Evolutionary conservation across 2,888 invertebrate species (phyloP), one percentile per base, ranked within the genome.

Genomic region (Lepidochitona cinerea): DNA sequence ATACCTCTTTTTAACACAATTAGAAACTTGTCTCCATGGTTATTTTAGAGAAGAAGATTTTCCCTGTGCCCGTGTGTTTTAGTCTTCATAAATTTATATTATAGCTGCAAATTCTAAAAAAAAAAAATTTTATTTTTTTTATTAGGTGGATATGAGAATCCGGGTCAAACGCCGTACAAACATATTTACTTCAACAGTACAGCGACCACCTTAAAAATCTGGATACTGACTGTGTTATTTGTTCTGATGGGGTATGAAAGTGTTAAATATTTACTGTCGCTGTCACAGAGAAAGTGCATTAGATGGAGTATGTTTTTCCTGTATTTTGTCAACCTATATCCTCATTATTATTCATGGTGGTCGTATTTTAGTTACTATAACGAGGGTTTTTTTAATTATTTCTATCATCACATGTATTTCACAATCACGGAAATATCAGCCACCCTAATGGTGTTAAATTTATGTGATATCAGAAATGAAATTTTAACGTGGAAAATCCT

Each of bases 291-390:
- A 12, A 68, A 78, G 9, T 74, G 76, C 6, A 36, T 86, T 23
- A 79, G 89, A 12, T 73, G 70, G 41, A 77, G 79, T 53, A 88
- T 89, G 88, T 79, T 89, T 26, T 75, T 77, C 0, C 79, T 90
- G 18, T 86, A 89, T 64, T 9, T 86, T 2, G 76, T 87, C 59
- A 87, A 88, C 72, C 49, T 89, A 71, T 89, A 89, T 68, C 89
- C 90, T 0, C 89, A 90, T 75, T 90, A 89, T 75, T 90, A 89
- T 71, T 86, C 88, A 14, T 89, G 89, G 89, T 90, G 90, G 90
- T 88, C 85, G 18, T 87, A 86, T 70, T 85, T 88, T 74, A 89
- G 86, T 77, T 90, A 90, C 80, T 85, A 87, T 76, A 90, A 90
- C 70, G 90, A 90, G 74, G 88, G 87, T 67, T 87, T 87, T 78